These are phyloP conservation scores for Linyphia triangularis DNA, from an alignment of 2,888 invertebrate genomes.

Conservation along the genomic window DNA sequence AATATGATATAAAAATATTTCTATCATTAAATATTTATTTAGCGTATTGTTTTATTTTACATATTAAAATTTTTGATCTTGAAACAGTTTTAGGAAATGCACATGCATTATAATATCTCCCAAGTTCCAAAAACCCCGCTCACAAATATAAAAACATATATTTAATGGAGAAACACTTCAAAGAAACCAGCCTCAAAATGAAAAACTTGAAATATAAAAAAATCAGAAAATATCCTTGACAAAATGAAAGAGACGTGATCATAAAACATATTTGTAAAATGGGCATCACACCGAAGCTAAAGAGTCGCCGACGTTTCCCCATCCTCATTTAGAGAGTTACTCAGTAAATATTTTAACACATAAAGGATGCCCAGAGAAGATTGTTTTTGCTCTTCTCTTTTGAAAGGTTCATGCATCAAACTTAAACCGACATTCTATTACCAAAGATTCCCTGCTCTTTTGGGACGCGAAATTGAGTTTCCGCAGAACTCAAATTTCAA, in stretches of 20 bases:
- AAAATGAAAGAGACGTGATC: not conserved
- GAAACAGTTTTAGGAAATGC: too few species aligned
- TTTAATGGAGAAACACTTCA: too few species aligned
- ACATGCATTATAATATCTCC: too few species aligned
- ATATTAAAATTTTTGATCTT: too few species aligned
- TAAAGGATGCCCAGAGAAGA: not conserved
- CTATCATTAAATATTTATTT: too few species aligned
- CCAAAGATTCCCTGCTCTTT: conserved; percentile 2
- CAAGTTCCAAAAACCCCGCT: too few species aligned
- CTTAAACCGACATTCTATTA: conserved; percentile 3
- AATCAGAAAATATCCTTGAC: not conserved
- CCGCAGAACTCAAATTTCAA: conserved; percentile 42
- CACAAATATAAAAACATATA: too few species aligned
- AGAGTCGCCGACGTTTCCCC: not conserved
- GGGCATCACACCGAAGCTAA: not conserved
- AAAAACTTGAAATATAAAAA: too few species aligned
- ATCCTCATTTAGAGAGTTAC: not conserved
- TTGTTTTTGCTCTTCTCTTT: not conserved
- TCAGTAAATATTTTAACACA: not conserved
- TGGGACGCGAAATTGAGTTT: conserved; percentile 35
- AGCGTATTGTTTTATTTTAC: too few species aligned
- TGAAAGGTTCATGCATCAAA: not conserved
- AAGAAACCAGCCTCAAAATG: too few species aligned
- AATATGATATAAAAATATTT: too few species aligned
- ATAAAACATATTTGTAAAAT: not conserved